These are phyloP conservation scores for Lasioglossum morio DNA, from an alignment of 2,888 invertebrate genomes.

Conservation along the genomic window DNA sequence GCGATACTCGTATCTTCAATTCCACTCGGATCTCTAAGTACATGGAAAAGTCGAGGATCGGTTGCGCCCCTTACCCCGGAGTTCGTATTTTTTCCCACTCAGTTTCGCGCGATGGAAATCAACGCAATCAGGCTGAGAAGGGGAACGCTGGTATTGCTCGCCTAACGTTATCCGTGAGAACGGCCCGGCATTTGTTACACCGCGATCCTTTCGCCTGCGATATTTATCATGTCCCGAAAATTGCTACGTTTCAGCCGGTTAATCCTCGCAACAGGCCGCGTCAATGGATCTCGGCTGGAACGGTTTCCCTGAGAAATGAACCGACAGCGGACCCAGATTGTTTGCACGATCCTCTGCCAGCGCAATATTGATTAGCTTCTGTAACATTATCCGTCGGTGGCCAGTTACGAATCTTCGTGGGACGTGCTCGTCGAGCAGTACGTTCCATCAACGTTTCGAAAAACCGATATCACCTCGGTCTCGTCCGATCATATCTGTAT, in stretches of 20 bases:
- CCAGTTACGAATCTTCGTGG: background rate
- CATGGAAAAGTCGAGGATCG: slow-evolving; percentile 17
- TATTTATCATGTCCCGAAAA: background rate
- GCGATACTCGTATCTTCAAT: slow-evolving; percentile 54
- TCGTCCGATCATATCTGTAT: background rate
- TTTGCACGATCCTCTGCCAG: background rate
- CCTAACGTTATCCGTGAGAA: background rate
- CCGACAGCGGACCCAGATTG: background rate
- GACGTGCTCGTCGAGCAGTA: background rate
- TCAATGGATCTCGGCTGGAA: background rate
- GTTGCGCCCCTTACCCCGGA: background rate
- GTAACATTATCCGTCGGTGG: background rate
- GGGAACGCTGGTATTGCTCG: background rate
- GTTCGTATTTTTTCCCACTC: slow-evolving; percentile 19
- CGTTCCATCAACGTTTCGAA: background rate
- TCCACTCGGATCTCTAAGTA: slow-evolving; percentile 10
- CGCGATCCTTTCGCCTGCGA: background rate
- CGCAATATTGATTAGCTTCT: background rate
- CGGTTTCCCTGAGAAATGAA: slow-evolving; percentile 2
- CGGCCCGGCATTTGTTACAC: background rate
- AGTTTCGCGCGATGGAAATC: slow-evolving; percentile 30
- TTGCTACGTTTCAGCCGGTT: background rate
- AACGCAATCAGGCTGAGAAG: slow-evolving; percentile 25
- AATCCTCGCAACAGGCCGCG: slow-evolving; percentile 3
- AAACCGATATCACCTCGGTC: background rate